A percentile compares a stretch with the other conserved stretches of the same genome.
These are phyloP conservation scores for Megathymus violae DNA, from an alignment of 1,140 invertebrate species.

Conservation along the genomic window DNA sequence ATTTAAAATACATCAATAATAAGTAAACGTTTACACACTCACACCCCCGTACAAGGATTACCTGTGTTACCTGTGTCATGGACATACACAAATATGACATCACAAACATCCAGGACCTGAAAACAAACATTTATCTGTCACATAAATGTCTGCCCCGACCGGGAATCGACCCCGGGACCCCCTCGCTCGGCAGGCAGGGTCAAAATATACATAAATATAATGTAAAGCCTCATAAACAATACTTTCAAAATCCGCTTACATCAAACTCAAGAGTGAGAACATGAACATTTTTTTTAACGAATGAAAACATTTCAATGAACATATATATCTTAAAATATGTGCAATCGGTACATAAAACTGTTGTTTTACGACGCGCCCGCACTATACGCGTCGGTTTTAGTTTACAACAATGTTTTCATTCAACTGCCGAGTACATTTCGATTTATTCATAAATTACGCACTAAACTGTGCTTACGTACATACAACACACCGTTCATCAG, in stretches of 20 bases:
- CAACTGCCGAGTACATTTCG: slow-evolving; percentile 53
- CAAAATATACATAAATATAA: no score
- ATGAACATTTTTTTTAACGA: slow-evolving; percentile 47
- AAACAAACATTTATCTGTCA: no score
- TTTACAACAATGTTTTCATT: slow-evolving; percentile 73
- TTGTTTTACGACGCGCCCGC: slow-evolving; percentile 57
- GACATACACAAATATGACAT: no score
- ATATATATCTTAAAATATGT: slow-evolving; percentile 51
- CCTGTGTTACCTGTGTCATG: no score
- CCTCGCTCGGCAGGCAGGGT: no score
- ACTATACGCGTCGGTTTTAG: slow-evolving; percentile 45
- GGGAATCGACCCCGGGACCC: no score
- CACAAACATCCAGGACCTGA: no score
- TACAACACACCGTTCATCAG: slow-evolving; percentile 55
- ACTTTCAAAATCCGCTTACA: slow-evolving; percentile 39
- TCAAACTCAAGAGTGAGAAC: slow-evolving; percentile 47
- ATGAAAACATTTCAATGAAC: slow-evolving; percentile 46
- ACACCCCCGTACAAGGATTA: no score
- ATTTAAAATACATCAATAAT: no score
- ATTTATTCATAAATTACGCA: slow-evolving; percentile 68
- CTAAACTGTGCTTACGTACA: slow-evolving; percentile 62
- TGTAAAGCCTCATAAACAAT: slow-evolving; percentile 38
- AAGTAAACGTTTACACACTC: no score
- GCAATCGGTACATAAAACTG: slow-evolving; percentile 62
- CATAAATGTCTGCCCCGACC: no score